Conservation (phyloP, 2,797 vertebrate species). For the Esox lucius region DNA sequence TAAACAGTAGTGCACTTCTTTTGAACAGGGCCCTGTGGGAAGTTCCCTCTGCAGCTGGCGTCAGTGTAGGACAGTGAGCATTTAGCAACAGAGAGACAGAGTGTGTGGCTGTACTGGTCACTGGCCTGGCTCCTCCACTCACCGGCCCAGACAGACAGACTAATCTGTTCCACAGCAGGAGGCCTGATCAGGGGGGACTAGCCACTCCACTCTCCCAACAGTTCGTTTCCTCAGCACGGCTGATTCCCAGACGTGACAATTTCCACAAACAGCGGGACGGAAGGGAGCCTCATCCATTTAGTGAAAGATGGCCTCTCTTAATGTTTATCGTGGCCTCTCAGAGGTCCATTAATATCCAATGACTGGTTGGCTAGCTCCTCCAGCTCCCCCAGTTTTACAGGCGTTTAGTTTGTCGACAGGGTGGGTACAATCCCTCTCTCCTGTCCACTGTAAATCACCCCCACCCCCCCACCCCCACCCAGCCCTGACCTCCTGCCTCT, state of each 20-base stretch:
- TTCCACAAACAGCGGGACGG: neutral
- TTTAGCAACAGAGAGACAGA: neutral
- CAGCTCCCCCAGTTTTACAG: neutral
- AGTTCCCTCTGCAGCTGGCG: neutral
- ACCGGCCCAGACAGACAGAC: conserved; percentile 6
- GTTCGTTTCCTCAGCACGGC: neutral
- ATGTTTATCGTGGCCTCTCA: conserved; percentile 13
- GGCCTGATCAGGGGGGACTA: neutral
- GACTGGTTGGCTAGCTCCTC: neutral
- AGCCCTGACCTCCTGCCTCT: neutral
- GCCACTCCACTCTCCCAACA: neutral
- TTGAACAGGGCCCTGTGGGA: neutral
- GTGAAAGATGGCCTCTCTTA: conserved; percentile 1
- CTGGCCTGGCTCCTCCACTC: neutral
- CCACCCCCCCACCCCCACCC: neutral
- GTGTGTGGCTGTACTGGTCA: neutral
- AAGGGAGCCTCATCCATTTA: neutral
- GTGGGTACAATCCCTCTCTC: neutral
- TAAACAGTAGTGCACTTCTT: neutral
- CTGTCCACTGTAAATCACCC: neutral
- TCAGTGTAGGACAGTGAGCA: neutral
- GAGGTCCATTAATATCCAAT: conserved; percentile 12
- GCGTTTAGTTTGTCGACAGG: too few relatives aligned
- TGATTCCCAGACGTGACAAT: neutral
- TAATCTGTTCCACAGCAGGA: conserved; percentile 10